phyloP scores from a whole-genome alignment of 2,113 vertebrate genomes.

The Scopus umbretta region DNA sequence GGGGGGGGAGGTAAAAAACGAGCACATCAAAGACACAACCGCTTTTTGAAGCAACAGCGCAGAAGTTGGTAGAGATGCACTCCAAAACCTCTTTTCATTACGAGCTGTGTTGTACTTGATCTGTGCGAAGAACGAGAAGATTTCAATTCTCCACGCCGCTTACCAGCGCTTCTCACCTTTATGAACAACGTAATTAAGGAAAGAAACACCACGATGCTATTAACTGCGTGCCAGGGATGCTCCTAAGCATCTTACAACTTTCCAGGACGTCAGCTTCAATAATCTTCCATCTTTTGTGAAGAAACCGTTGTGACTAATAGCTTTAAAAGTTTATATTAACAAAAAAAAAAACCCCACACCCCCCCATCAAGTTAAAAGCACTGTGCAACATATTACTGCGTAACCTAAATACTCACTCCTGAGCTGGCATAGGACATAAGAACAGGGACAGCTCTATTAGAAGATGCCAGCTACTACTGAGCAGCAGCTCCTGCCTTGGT shows the following conservation, averaged over 20 bases:
- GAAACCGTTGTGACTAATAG: not conserved
- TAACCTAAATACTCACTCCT: not conserved
- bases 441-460: not conserved
- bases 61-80: not conserved
- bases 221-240: not conserved
- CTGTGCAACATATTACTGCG: not conserved
- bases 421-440: not conserved
- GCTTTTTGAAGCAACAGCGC: not conserved
- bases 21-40: not conserved
- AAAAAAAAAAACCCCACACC: not conserved
- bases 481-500: not conserved
- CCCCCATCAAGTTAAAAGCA: not conserved
- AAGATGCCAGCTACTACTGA: not conserved
- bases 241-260: not conserved
- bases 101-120: not conserved
- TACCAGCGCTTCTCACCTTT: not conserved
- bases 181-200: not conserved
- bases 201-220: not conserved
- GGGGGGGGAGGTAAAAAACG: not conserved
- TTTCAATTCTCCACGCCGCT: not conserved
- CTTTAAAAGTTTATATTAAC: not conserved
- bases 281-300: not conserved
- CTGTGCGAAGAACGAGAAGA: not conserved
- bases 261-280: not conserved
- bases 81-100: not conserved